Evolutionary conservation across 1,140 invertebrate species (phyloP).

Genomic region (Periplaneta americana): DNA sequence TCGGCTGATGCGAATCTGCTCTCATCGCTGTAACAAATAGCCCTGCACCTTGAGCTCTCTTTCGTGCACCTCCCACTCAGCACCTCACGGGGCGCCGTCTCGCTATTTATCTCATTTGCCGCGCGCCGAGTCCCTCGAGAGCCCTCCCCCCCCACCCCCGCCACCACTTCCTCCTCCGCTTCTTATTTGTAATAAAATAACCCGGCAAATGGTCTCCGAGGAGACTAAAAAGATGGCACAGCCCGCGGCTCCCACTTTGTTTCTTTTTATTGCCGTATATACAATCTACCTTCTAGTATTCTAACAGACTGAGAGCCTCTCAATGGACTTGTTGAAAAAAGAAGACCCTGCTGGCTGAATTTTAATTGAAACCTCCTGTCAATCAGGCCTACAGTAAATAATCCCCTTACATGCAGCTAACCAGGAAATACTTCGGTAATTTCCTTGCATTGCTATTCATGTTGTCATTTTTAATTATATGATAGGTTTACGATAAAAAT

Average conservation of each 20-base stretch:
- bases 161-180: not conserved
- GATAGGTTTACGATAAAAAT: too few species aligned
- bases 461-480: too few species aligned
- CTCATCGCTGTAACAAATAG: not conserved
- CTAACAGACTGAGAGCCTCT: not conserved
- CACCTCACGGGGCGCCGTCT: not conserved
- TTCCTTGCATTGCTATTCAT: too few species aligned
- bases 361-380: too few species aligned
- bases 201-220: not conserved
- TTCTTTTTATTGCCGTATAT: not conserved
- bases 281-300: not conserved
- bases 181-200: constrained; percentile 23
- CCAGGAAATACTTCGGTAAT: too few species aligned
- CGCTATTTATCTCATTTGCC: not conserved
- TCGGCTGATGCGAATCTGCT: not conserved
- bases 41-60: not conserved
- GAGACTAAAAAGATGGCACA: not conserved
- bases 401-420: too few species aligned
- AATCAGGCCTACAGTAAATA: too few species aligned
- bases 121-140: not conserved
- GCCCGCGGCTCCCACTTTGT: too few species aligned
- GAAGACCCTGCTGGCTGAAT: not conserved
- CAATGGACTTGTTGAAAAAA: not conserved
- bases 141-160: not conserved
- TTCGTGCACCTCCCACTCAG: not conserved